Evolutionary conservation across 2,113 vertebrate genomes (phyloP).

Genomic region (Emydocephalus ijimae): DNA sequence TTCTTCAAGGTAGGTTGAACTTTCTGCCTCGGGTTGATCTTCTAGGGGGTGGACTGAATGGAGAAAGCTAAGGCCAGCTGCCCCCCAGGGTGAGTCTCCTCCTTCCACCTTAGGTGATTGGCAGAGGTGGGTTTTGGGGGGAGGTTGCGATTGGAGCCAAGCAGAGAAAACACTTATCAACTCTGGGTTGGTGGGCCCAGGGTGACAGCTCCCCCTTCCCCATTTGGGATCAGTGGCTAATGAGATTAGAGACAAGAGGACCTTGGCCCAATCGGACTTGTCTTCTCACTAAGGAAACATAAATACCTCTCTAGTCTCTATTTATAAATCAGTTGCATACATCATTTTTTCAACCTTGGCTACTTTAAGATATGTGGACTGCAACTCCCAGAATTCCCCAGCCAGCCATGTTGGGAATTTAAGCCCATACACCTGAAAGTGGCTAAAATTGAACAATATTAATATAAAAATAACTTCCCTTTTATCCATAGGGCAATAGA

Average conservation of each 20-base stretch:
- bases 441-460: neutral
- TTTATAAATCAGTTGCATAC: neutral
- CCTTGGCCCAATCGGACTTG: neutral
- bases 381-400: neutral
- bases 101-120: neutral
- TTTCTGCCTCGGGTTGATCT: fast-evolving
- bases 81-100: neutral
- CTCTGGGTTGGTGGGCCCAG: neutral
- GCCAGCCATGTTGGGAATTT: neutral
- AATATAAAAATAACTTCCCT: neutral
- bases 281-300: neutral
- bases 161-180: neutral
- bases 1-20: conserved; percentile 87
- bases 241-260: neutral
- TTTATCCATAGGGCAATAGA: neutral
- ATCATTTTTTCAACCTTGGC: neutral
- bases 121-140: neutral
- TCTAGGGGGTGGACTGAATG: neutral
- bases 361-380: neutral
- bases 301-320: neutral
- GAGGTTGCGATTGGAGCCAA: neutral
- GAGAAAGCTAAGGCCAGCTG: neutral
- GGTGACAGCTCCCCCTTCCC: no score
- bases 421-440: neutral
- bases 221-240: neutral